phyloP scores from a whole-genome alignment of 2,113 vertebrate genomes.

The Psittacus erithacus region DNA sequence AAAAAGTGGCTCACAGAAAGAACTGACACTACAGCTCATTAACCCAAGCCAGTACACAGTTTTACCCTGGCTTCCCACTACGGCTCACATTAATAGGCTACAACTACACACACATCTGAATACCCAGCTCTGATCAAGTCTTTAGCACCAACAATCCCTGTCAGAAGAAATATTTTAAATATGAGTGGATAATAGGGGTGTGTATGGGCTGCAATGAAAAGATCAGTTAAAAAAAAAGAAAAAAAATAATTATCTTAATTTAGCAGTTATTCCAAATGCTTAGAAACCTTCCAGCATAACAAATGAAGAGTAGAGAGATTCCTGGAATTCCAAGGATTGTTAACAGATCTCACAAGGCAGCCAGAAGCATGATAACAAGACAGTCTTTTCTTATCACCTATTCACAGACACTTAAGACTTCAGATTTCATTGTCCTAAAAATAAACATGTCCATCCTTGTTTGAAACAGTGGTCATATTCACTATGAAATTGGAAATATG shows the following conservation, averaged over 20 bases:
- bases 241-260: not conserved
- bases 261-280: not conserved
- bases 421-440: slow-evolving; percentile 32
- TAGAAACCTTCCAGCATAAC: slow-evolving; percentile 23
- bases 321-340: slow-evolving; percentile 57
- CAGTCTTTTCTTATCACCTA: slow-evolving; percentile 31
- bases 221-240: not conserved
- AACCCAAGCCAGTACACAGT: not conserved
- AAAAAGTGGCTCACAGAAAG: not conserved
- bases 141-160: not conserved
- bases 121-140: not conserved
- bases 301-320: slow-evolving; percentile 49
- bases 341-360: slow-evolving; percentile 49
- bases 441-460: not conserved
- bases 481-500: not conserved
- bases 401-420: slow-evolving; percentile 25
- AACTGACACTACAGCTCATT: not conserved
- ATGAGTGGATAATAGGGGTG: not conserved
- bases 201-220: not conserved
- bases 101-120: slow-evolving; percentile 24
- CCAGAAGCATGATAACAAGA: slow-evolving; percentile 36
- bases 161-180: not conserved
- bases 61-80: not conserved
- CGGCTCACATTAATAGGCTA: not conserved
- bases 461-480: not conserved